A percentile compares a stretch with the other conserved stretches of the same genome.
Conservation (phyloP, 2,888 invertebrate genomes). For the Coelinius sp. region DNA sequence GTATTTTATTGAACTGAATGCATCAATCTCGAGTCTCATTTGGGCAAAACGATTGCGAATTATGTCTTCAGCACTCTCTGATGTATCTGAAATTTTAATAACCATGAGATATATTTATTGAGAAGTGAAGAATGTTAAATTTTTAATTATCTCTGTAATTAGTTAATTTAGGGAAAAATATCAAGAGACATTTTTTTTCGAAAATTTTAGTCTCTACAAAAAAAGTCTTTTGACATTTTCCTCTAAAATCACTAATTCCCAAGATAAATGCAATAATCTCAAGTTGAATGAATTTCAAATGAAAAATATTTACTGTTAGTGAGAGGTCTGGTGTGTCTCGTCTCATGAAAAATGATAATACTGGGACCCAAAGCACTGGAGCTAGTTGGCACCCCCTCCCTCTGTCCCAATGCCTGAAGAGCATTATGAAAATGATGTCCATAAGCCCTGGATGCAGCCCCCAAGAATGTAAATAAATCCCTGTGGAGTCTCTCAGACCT, state of each 20-base stretch:
- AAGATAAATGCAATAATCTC: no score
- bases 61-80: slow-evolving; percentile 77
- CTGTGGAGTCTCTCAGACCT: slow-evolving; percentile 81
- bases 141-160: no score
- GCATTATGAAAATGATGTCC: slow-evolving; percentile 80
- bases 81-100: slow-evolving; percentile 69
- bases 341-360: slow-evolving; percentile 86
- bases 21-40: slow-evolving; percentile 77
- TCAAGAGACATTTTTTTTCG: no score
- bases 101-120: slow-evolving; percentile 35
- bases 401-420: slow-evolving; percentile 67
- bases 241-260: no score
- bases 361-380: slow-evolving; percentile 79
- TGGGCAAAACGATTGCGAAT: slow-evolving; percentile 76
- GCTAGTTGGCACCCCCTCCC: slow-evolving; percentile 68
- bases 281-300: no score
- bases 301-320: slow-evolving; percentile 72
- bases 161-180: no score
- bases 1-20: slow-evolving; percentile 81
- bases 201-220: no score
- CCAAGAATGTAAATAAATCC: slow-evolving; percentile 84
- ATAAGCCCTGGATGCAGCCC: slow-evolving; percentile 83
- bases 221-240: no score
- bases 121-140: no score
- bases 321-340: slow-evolving; percentile 79